Percentiles rank a stretch among this genome's conserved stretches.
Evolutionary conservation across 1,140 invertebrate genomes (phyloP).

Genomic region (Drosophila nikananu): DNA sequence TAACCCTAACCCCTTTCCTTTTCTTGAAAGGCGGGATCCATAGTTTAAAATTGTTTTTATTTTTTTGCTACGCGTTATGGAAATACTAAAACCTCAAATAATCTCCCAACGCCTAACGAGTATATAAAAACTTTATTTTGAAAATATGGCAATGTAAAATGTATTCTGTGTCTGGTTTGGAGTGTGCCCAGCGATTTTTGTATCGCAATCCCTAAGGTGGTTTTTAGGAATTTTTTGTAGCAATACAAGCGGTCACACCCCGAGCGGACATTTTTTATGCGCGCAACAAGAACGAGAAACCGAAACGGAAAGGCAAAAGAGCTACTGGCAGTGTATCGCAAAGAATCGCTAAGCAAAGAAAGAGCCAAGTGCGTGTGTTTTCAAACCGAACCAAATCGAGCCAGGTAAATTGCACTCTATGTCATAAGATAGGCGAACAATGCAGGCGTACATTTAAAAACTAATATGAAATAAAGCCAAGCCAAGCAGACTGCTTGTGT

Average conservation of each 20-base stretch:
- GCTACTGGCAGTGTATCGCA: constrained; percentile 32
- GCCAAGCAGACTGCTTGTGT: constrained; percentile 65
- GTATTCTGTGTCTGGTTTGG: background rate
- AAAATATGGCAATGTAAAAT: background rate
- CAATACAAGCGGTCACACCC: background rate
- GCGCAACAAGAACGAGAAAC: constrained; percentile 55
- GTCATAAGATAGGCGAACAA: constrained; percentile 33
- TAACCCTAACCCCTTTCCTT: too few relatives aligned
- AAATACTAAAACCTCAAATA: too few relatives aligned
- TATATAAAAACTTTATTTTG: background rate
- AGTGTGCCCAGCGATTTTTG: background rate
- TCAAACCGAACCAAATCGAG: constrained; percentile 39
- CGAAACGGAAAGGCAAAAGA: constrained; percentile 45
- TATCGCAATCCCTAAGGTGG: background rate
- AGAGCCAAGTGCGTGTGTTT: constrained; percentile 60
- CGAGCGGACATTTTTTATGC: constrained; percentile 43
- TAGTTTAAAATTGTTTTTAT: too few relatives aligned
- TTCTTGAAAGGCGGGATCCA: too few relatives aligned
- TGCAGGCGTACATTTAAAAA: constrained; percentile 40
- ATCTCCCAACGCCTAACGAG: too few relatives aligned
- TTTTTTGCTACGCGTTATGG: too few relatives aligned
- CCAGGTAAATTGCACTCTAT: constrained; percentile 55
- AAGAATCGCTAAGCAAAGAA: constrained; percentile 40
- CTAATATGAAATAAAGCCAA: constrained; percentile 58
- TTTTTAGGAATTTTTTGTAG: background rate